Base-by-base conservation (phyloP, 2,797 vertebrate genomes). In the Intellagama lesueurii region DNA sequence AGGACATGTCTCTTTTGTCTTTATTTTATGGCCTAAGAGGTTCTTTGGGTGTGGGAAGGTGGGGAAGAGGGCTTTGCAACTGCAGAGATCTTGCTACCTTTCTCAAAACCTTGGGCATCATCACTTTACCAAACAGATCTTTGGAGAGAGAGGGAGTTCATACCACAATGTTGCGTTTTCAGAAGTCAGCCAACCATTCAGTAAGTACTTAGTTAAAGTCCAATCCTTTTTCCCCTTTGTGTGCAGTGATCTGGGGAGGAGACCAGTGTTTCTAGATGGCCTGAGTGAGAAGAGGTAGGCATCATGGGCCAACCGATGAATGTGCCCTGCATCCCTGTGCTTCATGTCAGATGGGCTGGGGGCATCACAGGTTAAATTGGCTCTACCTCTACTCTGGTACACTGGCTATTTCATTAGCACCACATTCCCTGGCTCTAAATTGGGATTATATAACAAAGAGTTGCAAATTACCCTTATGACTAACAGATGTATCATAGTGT, bases 1-100 rank as follows among this genome's bases (percentile, higher is more conserved):
- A 88, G 96, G 83, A 96, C 96, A 96, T 95, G 93, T 97, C 96
- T 97, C 96, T 96, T 97, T 98, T 98, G 98, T 97, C 91, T 93
- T 66, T 88, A 83, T 94, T 89, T 68, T 70, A 0, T 1, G 87
- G 56, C 81, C 91, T 92, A 89, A 82, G 91, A 87, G 89, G 86
- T 83, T 64, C 86, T 90, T 77, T 69, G 32, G 26, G 26, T 68
- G 44, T 11, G 32, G 64, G 52, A 77, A 0, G 0, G 0, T 17
- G 26, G 49, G 1, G 86, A 91, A 86, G 32, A 79, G 66, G 85
- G 66, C 73, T 60, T 79, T 82, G 64, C 73, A 30, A 35, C 35
- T n/a, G 9, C 28, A 40, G 88, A 82, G 88, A 32, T 76, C 75
- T 79, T 47, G 83, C 7, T 0, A 16, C 16, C 22, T 66, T 81